Conservation (phyloP, 30 jellyfish, hydroid and myxozoan species). For the Cassiopea andromeda region DNA sequence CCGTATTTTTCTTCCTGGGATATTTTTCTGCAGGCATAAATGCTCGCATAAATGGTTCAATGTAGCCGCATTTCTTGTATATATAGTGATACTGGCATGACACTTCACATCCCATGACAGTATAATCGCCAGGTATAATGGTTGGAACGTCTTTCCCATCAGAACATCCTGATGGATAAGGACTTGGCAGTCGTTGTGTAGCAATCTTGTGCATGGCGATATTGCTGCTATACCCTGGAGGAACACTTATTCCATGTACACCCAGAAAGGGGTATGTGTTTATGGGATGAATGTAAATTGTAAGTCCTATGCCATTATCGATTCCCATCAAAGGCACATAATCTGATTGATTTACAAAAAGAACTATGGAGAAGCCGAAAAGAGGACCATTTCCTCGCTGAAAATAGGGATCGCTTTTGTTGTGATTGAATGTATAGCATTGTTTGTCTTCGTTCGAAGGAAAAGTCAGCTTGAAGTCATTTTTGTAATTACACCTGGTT, state of each 20-base stretch:
- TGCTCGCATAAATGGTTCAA: constrained; percentile 66
- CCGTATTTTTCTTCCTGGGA: constrained; percentile 45
- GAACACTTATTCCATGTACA: constrained; percentile 56
- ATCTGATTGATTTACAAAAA: constrained; percentile 60
- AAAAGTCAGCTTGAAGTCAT: constrained; percentile 49
- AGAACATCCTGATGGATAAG: constrained; percentile 71
- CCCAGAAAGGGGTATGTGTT: constrained; percentile 70
- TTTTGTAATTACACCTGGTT: constrained; percentile 36
- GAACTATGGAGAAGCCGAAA: constrained; percentile 59
- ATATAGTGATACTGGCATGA: constrained; percentile 64
- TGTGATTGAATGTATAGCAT: constrained; percentile 57
- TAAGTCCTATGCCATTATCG: constrained; percentile 61
- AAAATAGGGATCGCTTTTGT: constrained; percentile 30
- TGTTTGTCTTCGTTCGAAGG: constrained; percentile 64
- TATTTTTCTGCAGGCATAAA: constrained; percentile 62
- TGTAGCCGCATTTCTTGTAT: constrained; percentile 64
- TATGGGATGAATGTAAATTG: constrained; percentile 55
- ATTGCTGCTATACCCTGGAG: constrained; percentile 66
- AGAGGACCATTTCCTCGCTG: constrained; percentile 72
- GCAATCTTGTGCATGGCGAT: constrained; percentile 62
- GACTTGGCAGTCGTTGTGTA: constrained; percentile 58
- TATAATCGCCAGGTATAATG: constrained; percentile 77
- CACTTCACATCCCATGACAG: constrained; percentile 70
- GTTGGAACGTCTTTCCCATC: constrained; percentile 31
- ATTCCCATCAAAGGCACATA: constrained; percentile 62